Evolutionary conservation across 2,888 invertebrate genomes (phyloP), one percentile per base, ranked within the genome.

Genomic region (Meliscaeva auricollis): DNA sequence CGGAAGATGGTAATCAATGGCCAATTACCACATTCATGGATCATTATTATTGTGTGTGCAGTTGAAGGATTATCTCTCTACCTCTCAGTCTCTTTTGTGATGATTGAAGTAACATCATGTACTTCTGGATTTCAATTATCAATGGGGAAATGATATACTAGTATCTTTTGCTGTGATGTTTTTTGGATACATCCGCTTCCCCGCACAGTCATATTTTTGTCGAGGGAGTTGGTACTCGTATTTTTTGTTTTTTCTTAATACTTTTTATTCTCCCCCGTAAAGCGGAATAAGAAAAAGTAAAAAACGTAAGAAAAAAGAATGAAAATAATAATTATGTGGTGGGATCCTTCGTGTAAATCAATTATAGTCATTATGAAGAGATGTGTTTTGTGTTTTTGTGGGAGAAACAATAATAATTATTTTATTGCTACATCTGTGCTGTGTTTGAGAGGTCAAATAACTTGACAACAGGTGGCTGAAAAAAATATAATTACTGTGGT

Each of bases 1-100:
- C 85, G 85, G 85, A 85, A 85, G 85, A 85, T 85, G 85, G 81
- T 81, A 85, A 85, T 85, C 85, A 85, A 85, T 85, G 85, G 69
- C 81, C 85, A 85, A 85, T 85, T 85, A 85, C 85, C 81, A 81
- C 85, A 77, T 85, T 85, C 85, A 85, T 85, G 85, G 77, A 85
- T 85, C 69, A 73, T 85, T 85, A 76, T 81, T 64, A 26, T 74
- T 78, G 83, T 58, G 81, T 72, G 85, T 58, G 81, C 70, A 81
- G 85, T 81, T 81, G 73, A 60, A 75, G 50, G 66, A 66, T 66
- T 35, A 48, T 50, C 66, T 17, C 32, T 11, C 5, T 13, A 20
- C 11, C 35, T 80, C 72, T 70, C 58, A n/a, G n/a, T n/a, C n/a
- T n/a, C n/a, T n/a, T n/a, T n/a, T n/a, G 66, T 64, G 46, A 64